Base-by-base conservation (phyloP, 2,113 vertebrate species). In the Sphyrna mokarran region DNA sequence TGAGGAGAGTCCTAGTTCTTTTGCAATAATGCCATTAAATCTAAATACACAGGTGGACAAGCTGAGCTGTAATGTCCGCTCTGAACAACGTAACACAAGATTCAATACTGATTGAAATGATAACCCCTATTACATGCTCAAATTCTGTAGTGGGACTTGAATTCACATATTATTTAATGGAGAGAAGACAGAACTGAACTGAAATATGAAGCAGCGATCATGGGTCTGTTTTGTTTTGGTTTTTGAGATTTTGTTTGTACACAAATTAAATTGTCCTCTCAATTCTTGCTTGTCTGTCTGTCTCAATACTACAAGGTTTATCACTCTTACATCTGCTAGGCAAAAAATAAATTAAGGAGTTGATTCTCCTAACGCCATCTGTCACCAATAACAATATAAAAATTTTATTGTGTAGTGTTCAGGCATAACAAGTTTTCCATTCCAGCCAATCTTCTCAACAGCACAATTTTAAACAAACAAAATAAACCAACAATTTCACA, bases 381-480 rank as follows among this genome's bases (percentile, higher is more conserved):
- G 70, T 70, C 93, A 95, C 94, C 91, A 95, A 54, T 70, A 72
- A 76, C 94, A 54, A 95, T 95, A 72, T 72, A 95, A 95, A 95
- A 95, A 37, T 95, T 95, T 95, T 95, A 95, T 95, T 95, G 94
- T 70, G 68, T 95, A 95, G 94, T 95, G 94, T 95, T 95, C 94
- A 95, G 94, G 94, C 69, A 72, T 72, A 72, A 95, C 94, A 95
- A 40, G 43, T 26, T 72, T 40, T 48, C 69, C 68, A 95, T 95
- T 76, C 94, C 69, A 95, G 94, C 94, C 94, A 95, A 95, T 69
- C 94, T 70, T 95, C 68, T 95, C 94, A 95, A 95, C 94, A 95
- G 69, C 94, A 95, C 94, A 95, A 95, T 95, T 95, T 95, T 95
- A 95, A 95, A 95, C 94, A 95, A 95, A 95, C 94, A 95, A 95